Evolutionary conservation across 53 echinoderm and acorn worm genomes (phyloP), one percentile per base, ranked within the genome.

Genomic region (Zoroaster sp.): DNA sequence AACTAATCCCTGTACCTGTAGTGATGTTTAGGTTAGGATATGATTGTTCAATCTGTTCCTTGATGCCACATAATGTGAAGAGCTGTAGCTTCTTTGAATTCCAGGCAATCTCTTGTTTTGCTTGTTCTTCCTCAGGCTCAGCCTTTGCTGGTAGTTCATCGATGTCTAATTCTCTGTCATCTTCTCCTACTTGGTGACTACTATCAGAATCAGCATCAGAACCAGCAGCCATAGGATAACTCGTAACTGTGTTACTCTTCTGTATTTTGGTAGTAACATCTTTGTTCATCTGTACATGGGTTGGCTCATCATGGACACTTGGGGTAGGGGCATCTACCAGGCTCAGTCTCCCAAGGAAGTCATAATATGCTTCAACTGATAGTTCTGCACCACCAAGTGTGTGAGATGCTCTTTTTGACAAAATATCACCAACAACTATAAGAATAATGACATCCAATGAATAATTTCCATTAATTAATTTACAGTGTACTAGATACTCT

Each of bases 291-390:
- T n/a, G n/a, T n/a, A n/a, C n/a, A n/a, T n/a, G n/a, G n/a, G n/a
- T n/a, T n/a, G n/a, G n/a, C n/a, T n/a, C n/a, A n/a, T 73, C 17
- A 2, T 14, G 36, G 43, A 18, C 39, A 39, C 40, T 15, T 73
- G 40, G 39, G 20, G 20, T 73, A 20, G 37, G 36, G 36, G 42
- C 73, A 37, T 59, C 28, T 21, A 45, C 4, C 3, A 13, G 21
- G 38, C 65, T 86, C 21, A 69, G 67, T 46, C 68, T 51, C 36
- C 91, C 91, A 3, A 91, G 49, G 76, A 46, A 68, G n/a, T 77
- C 87, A 20, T 86, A 36, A 25, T 86, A 86, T 18, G 86, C 67
- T 23, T 86, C 51, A 14, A 86, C 86, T 11, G 38, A 18, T 25
- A 91, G 30, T 8, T 32, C 5, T 20, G 21, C 11, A n/a, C 54